Evolutionary conservation across 2,113 vertebrate species (phyloP).

Genomic region (Todiramphus saurophagus): DNA sequence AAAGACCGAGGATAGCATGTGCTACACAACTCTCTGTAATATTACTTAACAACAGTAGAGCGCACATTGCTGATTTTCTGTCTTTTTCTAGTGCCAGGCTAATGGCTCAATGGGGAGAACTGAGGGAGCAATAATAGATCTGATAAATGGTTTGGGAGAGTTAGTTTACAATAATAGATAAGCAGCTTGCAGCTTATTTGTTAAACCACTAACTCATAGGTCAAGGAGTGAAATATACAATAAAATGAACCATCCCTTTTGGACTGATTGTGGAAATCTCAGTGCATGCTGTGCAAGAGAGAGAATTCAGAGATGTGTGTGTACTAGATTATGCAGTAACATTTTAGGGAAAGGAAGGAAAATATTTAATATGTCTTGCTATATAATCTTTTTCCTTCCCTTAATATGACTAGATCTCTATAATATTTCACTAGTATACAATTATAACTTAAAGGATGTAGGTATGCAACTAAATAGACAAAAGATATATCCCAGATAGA

Average conservation of each 20-base stretch:
- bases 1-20: neutral
- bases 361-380: neutral
- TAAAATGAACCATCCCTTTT: neutral
- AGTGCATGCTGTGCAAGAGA: neutral
- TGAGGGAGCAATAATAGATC: neutral
- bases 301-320: neutral
- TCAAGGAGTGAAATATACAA: neutral
- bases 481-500: neutral
- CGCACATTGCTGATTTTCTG: neutral
- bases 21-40: neutral
- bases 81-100: neutral
- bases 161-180: neutral
- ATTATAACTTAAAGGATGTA: neutral
- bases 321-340: neutral
- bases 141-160: neutral
- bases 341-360: neutral
- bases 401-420: neutral
- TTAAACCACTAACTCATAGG: neutral
- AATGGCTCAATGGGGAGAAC: neutral
- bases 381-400: neutral
- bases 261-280: neutral
- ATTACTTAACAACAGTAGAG: neutral
- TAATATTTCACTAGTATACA: neutral
- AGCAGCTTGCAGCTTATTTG: neutral
- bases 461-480: neutral